Evolutionary conservation across 2,888 invertebrate species (phyloP).

Genomic region (Cepaea hortensis): DNA sequence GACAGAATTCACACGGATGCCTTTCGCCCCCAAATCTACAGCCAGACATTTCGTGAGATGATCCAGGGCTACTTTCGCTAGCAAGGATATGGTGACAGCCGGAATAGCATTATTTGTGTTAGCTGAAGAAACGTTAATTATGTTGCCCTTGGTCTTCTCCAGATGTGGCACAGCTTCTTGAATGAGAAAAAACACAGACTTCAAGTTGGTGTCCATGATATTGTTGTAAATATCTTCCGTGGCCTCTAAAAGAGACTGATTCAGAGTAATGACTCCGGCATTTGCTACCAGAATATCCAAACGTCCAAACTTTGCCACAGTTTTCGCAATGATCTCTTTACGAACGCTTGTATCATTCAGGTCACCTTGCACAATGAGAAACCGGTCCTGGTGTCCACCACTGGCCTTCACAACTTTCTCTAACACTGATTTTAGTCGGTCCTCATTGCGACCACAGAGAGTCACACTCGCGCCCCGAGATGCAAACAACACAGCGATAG

Average conservation of each 20-base stretch:
- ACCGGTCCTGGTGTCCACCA: slow-evolving; percentile 19
- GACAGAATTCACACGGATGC: slow-evolving; percentile 13
- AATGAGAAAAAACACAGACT: slow-evolving; percentile 40
- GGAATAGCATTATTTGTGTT: neutral
- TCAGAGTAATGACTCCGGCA: slow-evolving; percentile 1
- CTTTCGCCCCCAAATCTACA: slow-evolving; percentile 18
- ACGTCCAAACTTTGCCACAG: slow-evolving; percentile 29
- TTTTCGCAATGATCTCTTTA: slow-evolving; percentile 19
- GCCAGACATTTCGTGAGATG: slow-evolving; percentile 37
- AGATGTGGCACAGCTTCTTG: slow-evolving; percentile 44
- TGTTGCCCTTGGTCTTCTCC: slow-evolving; percentile 37
- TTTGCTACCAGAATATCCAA: slow-evolving; percentile 40
- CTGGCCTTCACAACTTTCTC: slow-evolving; percentile 1
- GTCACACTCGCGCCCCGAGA: slow-evolving; percentile 13
- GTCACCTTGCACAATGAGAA: slow-evolving; percentile 20
- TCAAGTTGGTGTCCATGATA: slow-evolving; percentile 44
- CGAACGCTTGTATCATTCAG: slow-evolving; percentile 1
- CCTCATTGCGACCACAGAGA: slow-evolving; percentile 27
- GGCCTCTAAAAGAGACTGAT: neutral
- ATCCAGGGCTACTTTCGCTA: slow-evolving; percentile 34
- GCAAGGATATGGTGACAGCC: neutral
- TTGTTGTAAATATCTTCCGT: slow-evolving; percentile 35
- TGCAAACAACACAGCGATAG: slow-evolving; percentile 47
- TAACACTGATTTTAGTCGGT: neutral
- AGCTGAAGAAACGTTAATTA: slow-evolving; percentile 30